Percentiles rank a stretch among this genome's conserved stretches.
Evolutionary conservation across 30 jellyfish, hydroid and myxozoan genomes (phyloP).

Genomic region (Catostylus mosaicus): DNA sequence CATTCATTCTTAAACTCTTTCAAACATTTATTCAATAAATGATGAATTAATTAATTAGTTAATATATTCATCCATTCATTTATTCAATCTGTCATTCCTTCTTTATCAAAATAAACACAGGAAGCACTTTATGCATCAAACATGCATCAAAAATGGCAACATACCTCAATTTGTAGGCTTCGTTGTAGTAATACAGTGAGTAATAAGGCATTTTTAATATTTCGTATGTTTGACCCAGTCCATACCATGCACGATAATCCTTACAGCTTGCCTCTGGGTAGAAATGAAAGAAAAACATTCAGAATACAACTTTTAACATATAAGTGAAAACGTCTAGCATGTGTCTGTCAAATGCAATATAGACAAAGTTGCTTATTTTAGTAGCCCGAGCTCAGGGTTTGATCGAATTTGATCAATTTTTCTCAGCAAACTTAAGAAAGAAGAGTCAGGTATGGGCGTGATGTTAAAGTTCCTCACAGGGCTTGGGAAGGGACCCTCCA

Average conservation of each 20-base stretch:
- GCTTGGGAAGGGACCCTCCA: too few species aligned
- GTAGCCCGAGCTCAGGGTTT: too few species aligned
- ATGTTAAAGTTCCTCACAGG: too few species aligned
- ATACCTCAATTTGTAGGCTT: conserved; percentile 93
- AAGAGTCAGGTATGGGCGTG: too few species aligned
- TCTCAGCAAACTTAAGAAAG: too few species aligned
- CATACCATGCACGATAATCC: conserved; percentile 99
- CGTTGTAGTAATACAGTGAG: conserved; percentile 79
- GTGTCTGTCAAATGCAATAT: too few species aligned
- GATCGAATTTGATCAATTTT: too few species aligned
- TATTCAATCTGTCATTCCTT: background rate
- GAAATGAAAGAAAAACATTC: background rate
- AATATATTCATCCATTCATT: background rate
- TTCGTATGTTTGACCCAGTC: conserved; percentile 98
- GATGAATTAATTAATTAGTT: background rate
- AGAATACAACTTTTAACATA: too few species aligned
- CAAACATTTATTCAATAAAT: background rate
- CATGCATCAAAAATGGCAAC: conserved; percentile 5
- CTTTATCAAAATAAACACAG: background rate
- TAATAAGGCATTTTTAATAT: conserved; percentile 83
- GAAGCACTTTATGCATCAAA: background rate
- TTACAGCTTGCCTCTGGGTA: conserved; percentile 78
- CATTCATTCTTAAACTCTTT: background rate
- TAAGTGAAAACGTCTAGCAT: too few species aligned
- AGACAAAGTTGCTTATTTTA: too few species aligned